Percentiles rank a stretch among this genome's conserved stretches.
These are phyloP conservation scores for Petrocephalus sullivani DNA, from an alignment of 2,797 vertebrate genomes.

Conservation along the genomic window DNA sequence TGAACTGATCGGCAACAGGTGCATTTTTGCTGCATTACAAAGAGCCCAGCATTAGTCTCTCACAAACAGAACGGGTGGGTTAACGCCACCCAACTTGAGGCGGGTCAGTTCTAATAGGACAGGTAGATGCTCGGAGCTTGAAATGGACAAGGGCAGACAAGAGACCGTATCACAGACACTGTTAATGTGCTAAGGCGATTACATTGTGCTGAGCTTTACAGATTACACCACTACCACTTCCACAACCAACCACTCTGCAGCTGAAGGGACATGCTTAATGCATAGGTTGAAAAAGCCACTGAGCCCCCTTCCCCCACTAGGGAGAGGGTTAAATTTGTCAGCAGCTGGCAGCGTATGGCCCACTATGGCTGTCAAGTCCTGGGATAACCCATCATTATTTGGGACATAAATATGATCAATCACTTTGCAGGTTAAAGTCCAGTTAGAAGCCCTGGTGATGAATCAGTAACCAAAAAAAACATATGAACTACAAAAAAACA, in stretches of 20 bases:
- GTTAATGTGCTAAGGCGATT: constrained; percentile 54
- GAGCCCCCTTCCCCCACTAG: background rate
- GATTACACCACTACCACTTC: constrained; percentile 42
- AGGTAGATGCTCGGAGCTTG: background rate
- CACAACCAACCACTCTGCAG: background rate
- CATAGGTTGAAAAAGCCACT: background rate
- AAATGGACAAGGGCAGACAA: background rate
- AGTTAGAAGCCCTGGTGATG: too few species aligned
- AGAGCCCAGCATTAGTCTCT: background rate
- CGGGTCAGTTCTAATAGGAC: background rate
- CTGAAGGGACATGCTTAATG: background rate
- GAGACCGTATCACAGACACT: background rate
- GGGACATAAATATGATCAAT: background rate
- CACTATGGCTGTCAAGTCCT: background rate
- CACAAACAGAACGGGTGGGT: background rate
- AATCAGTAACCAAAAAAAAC: background rate
- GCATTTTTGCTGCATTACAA: background rate
- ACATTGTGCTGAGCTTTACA: constrained; percentile 60
- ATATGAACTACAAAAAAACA: background rate
- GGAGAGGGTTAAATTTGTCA: background rate
- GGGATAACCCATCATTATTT: background rate
- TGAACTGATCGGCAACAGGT: background rate
- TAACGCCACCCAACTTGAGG: background rate
- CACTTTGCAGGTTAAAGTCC: background rate
- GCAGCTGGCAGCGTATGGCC: background rate